These are phyloP conservation scores for Pristionchus mayeri DNA, from an alignment of 2,888 invertebrate species.

Conservation along the genomic window DNA sequence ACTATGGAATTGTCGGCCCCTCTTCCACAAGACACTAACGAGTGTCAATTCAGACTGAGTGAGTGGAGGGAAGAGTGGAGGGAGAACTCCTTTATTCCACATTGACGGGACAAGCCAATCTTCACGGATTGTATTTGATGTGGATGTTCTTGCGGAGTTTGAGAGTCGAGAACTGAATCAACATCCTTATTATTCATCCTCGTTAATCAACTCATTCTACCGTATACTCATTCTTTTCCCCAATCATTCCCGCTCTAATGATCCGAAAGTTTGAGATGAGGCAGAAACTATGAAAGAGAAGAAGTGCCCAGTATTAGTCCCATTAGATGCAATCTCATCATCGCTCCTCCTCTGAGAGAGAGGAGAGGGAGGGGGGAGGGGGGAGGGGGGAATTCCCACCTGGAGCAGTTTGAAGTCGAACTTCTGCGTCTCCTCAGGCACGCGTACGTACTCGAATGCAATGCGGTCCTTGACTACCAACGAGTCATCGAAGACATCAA, in stretches of 20 bases:
- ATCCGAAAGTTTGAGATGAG: slow-evolving; percentile 18
- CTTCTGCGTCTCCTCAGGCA: slow-evolving; percentile 52
- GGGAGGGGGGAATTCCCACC: slow-evolving; percentile 9
- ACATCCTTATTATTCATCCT: background rate
- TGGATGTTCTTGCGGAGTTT: slow-evolving; percentile 56
- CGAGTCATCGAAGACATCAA: slow-evolving; percentile 52
- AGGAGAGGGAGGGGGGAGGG: background rate
- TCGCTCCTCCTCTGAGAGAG: background rate
- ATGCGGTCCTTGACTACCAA: slow-evolving; percentile 53
- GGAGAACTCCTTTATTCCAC: slow-evolving; percentile 35
- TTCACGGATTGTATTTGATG: slow-evolving; percentile 57
- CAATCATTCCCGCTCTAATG: background rate
- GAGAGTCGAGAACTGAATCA: background rate
- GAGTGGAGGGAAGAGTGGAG: background rate
- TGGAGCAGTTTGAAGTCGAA: slow-evolving; percentile 54
- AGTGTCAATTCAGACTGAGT: slow-evolving; percentile 11
- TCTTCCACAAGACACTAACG: slow-evolving; percentile 1
- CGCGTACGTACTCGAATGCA: slow-evolving; percentile 56
- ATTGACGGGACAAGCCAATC: background rate
- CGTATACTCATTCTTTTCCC: background rate
- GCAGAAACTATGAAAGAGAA: background rate
- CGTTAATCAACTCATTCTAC: background rate
- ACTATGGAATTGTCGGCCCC: slow-evolving; percentile 25
- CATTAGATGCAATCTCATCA: slow-evolving; percentile 23
- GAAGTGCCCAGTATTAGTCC: background rate